These are phyloP conservation scores for Prunella fulvescens DNA, from an alignment of 2,113 vertebrate species.

Conservation along the genomic window DNA sequence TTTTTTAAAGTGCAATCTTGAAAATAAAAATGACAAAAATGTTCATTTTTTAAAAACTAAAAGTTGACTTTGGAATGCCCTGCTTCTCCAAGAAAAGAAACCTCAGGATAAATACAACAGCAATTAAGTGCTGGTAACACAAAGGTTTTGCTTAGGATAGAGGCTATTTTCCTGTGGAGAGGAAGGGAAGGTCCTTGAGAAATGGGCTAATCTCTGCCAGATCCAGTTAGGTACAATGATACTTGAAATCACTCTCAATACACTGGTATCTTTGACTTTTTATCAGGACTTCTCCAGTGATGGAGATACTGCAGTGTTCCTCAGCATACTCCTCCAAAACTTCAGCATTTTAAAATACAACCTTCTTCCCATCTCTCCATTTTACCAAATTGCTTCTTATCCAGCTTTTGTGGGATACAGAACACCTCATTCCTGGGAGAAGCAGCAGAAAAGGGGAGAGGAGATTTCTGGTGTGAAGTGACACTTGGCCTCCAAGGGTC, in stretches of 20 bases:
- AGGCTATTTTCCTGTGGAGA: neutral
- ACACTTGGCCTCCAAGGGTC: neutral
- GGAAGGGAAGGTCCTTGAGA: neutral
- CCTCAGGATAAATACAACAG: neutral
- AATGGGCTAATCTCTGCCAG: neutral
- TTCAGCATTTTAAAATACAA: neutral
- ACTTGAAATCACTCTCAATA: neutral
- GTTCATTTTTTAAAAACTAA: neutral
- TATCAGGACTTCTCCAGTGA: neutral
- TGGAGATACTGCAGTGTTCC: neutral
- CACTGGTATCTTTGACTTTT: neutral
- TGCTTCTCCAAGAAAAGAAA: neutral
- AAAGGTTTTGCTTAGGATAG: neutral
- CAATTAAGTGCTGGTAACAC: neutral
- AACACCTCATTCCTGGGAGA: rapidly evolving
- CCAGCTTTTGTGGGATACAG: neutral
- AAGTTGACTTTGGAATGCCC: neutral
- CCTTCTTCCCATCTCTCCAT: neutral
- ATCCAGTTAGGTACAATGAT: neutral
- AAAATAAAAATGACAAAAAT: neutral
- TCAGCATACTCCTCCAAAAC: neutral
- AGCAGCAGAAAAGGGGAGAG: neutral
- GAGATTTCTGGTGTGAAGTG: neutral
- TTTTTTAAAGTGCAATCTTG: neutral
- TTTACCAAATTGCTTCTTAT: neutral